A percentile compares a stretch with the other conserved stretches of the same genome.
These are phyloP conservation scores for Ptiloglossa arizonensis DNA, from an alignment of 1,140 invertebrate species.

Conservation along the genomic window DNA sequence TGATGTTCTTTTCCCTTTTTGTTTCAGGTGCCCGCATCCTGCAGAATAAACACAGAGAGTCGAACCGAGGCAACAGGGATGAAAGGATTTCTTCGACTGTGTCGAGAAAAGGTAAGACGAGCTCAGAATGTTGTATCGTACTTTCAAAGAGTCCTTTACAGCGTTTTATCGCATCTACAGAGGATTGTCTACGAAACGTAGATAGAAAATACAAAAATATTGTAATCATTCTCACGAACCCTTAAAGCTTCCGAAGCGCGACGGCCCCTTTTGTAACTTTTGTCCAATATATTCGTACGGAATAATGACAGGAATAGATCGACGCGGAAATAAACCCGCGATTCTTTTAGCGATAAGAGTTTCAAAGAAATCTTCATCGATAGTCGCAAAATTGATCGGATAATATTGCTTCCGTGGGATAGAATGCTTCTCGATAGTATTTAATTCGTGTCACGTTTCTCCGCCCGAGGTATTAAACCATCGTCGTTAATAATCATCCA, in stretches of 20 bases:
- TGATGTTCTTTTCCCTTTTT: slow-evolving; percentile 19
- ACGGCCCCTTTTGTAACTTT: neutral
- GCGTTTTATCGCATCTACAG: slow-evolving; percentile 29
- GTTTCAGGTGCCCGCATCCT: slow-evolving; percentile 30
- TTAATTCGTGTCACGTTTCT: too few species aligned
- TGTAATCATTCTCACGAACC: slow-evolving; percentile 12
- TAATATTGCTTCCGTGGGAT: too few species aligned
- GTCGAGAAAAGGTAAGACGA: slow-evolving; percentile 44
- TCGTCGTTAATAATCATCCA: too few species aligned
- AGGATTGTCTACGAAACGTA: slow-evolving; percentile 1
- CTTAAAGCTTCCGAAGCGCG: neutral
- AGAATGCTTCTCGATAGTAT: too few species aligned
- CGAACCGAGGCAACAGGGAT: slow-evolving; percentile 44
- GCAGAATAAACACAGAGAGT: slow-evolving; percentile 36
- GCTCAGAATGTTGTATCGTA: slow-evolving; percentile 41
- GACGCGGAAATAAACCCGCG: too few species aligned
- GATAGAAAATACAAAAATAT: slow-evolving; percentile 22
- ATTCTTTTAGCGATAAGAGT: too few species aligned
- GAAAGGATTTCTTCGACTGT: slow-evolving; percentile 46
- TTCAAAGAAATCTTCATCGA: too few species aligned
- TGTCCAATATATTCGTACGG: neutral
- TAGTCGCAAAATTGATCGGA: too few species aligned
- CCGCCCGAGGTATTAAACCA: too few species aligned
- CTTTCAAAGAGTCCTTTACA: slow-evolving; percentile 42
- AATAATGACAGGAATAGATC: too few species aligned